Evolutionary conservation across 2,797 vertebrate species (phyloP).

Genomic region (Macrochelys suwanniensis): DNA sequence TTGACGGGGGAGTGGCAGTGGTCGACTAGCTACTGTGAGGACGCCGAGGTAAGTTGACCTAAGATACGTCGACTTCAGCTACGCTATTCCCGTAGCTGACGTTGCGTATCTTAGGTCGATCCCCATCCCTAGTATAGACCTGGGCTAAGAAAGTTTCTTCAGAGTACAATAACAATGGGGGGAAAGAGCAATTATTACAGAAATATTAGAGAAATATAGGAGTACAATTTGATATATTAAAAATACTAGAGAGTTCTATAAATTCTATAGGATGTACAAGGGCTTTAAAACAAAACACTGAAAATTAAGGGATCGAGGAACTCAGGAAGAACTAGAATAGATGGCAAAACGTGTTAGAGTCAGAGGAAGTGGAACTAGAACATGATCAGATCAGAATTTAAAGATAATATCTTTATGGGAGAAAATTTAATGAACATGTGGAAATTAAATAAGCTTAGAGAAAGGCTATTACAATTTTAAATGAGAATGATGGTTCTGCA

Average conservation of each 20-base stretch:
- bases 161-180: not conserved
- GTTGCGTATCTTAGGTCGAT: too few species aligned
- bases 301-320: not conserved
- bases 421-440: conserved; percentile 34
- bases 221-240: not conserved
- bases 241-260: not conserved
- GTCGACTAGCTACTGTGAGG: too few species aligned
- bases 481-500: conserved; percentile 25
- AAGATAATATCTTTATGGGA: conserved; percentile 17
- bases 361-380: not conserved
- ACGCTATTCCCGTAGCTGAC: too few species aligned
- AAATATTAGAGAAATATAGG: not conserved
- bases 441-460: conserved; percentile 32
- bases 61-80: too few species aligned
- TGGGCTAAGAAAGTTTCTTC: not conserved
- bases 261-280: not conserved
- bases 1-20: too few species aligned
- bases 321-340: not conserved
- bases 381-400: conserved; percentile 28
- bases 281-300: not conserved
- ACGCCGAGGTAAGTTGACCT: too few species aligned
- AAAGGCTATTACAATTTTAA: conserved; percentile 56
- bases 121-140: too few species aligned
- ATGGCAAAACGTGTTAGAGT: not conserved
- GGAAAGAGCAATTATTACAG: not conserved